A percentile compares a stretch with the other conserved stretches of the same genome.
Evolutionary conservation across 2,888 invertebrate species (phyloP).

Genomic region (Xestobium rufovillosum): DNA sequence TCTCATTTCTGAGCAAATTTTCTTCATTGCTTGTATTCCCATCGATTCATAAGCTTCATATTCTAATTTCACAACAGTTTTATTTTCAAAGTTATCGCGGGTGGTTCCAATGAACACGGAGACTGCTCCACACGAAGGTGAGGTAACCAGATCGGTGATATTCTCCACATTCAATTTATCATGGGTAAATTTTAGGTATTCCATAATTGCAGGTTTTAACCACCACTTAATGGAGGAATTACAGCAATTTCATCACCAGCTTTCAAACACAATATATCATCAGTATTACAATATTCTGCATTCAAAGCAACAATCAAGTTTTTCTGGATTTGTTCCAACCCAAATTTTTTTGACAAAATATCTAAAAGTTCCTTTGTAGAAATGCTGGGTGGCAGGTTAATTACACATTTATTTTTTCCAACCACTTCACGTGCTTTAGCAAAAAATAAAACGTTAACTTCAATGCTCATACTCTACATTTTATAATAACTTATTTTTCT

Average conservation of each 20-base stretch:
- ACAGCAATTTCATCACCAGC: conserved; percentile 79
- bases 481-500: no score
- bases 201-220: conserved; percentile 55
- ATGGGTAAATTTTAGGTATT: conserved; percentile 60
- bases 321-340: conserved; percentile 58
- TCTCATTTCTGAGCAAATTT: conserved; percentile 68
- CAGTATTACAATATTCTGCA: conserved; percentile 63
- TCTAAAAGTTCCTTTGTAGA: conserved; percentile 54
- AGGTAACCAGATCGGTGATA: conserved; percentile 58
- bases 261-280: conserved; percentile 46
- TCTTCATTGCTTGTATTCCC: conserved; percentile 77
- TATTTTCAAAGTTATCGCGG: conserved; percentile 73
- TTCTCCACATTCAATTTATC: conserved; percentile 61
- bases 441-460: conserved; percentile 75
- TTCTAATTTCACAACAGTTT: conserved; percentile 76
- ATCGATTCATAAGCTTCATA: conserved; percentile 93
- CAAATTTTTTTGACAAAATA: conserved; percentile 53
- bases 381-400: conserved; percentile 48
- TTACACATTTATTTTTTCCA: conserved; percentile 51
- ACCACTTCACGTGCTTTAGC: conserved; percentile 82
- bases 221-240: conserved; percentile 92
- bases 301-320: conserved; percentile 76
- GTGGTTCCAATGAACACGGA: conserved; percentile 88
- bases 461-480: conserved; percentile 46
- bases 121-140: conserved; percentile 76